phyloP scores from a whole-genome alignment of 2,888 invertebrate species.

The Salpingus planirostris region DNA sequence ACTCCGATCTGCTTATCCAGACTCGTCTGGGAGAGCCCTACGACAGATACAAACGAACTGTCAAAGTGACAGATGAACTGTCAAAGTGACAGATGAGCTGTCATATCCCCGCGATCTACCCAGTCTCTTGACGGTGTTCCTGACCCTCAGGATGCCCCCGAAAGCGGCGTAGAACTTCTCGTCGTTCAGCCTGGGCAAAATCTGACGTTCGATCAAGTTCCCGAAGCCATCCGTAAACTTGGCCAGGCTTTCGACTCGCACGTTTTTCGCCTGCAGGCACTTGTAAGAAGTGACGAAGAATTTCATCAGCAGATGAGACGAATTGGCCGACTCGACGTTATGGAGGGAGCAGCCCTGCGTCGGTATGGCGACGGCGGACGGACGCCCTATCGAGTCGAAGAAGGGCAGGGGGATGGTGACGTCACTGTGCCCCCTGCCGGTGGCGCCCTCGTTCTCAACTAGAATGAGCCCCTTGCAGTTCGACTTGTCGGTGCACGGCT shows the following conservation, averaged over 20 bases:
- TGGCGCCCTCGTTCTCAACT: conserved; percentile 15
- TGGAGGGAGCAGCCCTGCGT: conserved; percentile 45
- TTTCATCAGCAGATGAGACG: conserved; percentile 42
- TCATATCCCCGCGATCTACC: too few relatives aligned
- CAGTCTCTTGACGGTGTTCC: conserved; percentile 35
- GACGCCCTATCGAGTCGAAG: conserved; percentile 47
- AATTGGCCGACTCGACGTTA: conserved; percentile 33
- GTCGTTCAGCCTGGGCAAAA: conserved; percentile 46
- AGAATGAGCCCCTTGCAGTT: conserved; percentile 17
- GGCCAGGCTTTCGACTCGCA: conserved; percentile 30
- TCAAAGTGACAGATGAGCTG: too few relatives aligned
- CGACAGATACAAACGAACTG: too few relatives aligned
- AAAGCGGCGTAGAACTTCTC: conserved; percentile 51
- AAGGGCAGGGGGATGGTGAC: conserved; percentile 48
- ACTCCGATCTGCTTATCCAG: too few relatives aligned
- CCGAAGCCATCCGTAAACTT: conserved; percentile 48
- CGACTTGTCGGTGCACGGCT: conserved; percentile 4
- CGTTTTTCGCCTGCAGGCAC: conserved; percentile 43
- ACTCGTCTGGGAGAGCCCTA: too few relatives aligned
- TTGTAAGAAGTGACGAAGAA: conserved; percentile 45
- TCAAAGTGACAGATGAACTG: too few relatives aligned
- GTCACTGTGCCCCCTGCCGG: conserved; percentile 6
- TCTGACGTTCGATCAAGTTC: conserved; percentile 45
- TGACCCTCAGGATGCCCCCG: conserved; percentile 37
- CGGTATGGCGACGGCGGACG: conserved; percentile 53